Evolutionary conservation across 2,113 vertebrate genomes (phyloP).

Genomic region (Monopterus albus): DNA sequence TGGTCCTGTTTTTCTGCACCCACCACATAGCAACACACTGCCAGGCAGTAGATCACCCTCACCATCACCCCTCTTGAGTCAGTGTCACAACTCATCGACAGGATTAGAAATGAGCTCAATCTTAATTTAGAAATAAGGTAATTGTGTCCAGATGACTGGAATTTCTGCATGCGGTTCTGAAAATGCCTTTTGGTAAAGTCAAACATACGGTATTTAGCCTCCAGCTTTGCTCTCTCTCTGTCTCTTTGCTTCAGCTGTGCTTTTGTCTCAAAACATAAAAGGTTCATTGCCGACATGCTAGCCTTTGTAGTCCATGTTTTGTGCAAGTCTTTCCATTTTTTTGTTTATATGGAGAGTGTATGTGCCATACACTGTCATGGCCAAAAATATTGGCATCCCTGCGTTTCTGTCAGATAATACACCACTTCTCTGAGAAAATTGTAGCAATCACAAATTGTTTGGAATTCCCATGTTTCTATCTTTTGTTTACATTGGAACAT

Average conservation of each 20-base stretch:
- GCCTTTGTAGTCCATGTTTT: constrained; percentile 68
- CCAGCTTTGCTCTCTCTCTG: constrained; percentile 51
- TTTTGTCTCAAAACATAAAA: constrained; percentile 78
- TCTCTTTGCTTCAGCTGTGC: constrained; percentile 65
- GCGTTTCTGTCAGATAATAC: too few species aligned
- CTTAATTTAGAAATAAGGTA: constrained; percentile 76
- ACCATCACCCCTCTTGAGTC: constrained; percentile 58
- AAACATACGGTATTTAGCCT: constrained; percentile 72
- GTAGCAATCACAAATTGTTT: too few species aligned
- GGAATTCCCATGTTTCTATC: too few species aligned
- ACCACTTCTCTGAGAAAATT: too few species aligned
- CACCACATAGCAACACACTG: constrained; percentile 59
- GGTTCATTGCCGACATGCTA: constrained; percentile 75
- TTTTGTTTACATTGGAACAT: too few species aligned
- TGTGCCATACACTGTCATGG: constrained; percentile 31
- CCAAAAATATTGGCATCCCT: too few species aligned
- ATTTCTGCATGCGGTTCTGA: constrained; percentile 70
- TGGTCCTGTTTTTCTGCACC: constrained; percentile 42
- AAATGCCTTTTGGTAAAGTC: constrained; percentile 78
- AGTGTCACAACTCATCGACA: constrained; percentile 69
- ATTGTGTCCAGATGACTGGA: constrained; percentile 79
- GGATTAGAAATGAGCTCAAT: constrained; percentile 69
- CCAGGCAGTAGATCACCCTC: constrained; percentile 67
- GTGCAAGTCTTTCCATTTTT: constrained; percentile 46
- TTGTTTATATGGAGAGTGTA: constrained; percentile 41